These are phyloP conservation scores for Ephestia elutella DNA, from an alignment of 1,140 invertebrate species.

Conservation along the genomic window DNA sequence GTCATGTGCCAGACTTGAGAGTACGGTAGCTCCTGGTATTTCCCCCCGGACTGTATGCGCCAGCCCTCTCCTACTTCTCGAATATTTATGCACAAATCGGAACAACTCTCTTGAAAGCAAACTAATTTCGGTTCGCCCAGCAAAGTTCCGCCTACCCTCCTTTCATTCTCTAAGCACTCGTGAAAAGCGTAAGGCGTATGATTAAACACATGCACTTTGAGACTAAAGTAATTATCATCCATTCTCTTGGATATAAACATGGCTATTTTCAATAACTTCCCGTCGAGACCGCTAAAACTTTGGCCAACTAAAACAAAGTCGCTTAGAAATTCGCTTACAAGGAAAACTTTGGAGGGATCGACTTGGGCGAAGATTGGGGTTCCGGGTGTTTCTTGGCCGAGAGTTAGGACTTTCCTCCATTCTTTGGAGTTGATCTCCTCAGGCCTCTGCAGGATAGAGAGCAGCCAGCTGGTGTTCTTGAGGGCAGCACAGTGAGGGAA, in stretches of 20 bases:
- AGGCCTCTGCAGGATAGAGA: constrained; percentile 83
- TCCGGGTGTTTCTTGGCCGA: constrained; percentile 96
- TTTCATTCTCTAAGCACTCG: constrained; percentile 84
- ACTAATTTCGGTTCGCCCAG: constrained; percentile 92
- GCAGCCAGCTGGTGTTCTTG: constrained; percentile 85
- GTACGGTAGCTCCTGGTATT: constrained; percentile 94
- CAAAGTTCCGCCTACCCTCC: constrained; percentile 86
- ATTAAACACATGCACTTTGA: constrained; percentile 86
- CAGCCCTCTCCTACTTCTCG: constrained; percentile 79
- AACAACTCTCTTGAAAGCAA: constrained; percentile 90
- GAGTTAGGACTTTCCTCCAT: constrained; percentile 87
- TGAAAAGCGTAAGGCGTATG: constrained; percentile 93
- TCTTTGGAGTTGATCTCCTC: constrained; percentile 72
- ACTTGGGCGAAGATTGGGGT: constrained; percentile 94
- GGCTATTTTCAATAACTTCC: constrained; percentile 88
- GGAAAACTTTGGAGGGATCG: constrained; percentile 88
- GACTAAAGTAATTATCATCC: constrained; percentile 72
- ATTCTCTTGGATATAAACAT: constrained; percentile 84
- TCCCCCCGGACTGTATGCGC: constrained; percentile 86
- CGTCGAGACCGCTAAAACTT: constrained; percentile 75
- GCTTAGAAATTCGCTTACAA: constrained; percentile 90
- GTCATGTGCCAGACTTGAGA: constrained; percentile 91
- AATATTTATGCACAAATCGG: constrained; percentile 84
- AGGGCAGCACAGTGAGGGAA: constrained; percentile 90
- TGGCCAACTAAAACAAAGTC: constrained; percentile 92